These are phyloP conservation scores for Motacilla tschutschensis DNA, from an alignment of 2,113 vertebrate species.

Conservation along the genomic window DNA sequence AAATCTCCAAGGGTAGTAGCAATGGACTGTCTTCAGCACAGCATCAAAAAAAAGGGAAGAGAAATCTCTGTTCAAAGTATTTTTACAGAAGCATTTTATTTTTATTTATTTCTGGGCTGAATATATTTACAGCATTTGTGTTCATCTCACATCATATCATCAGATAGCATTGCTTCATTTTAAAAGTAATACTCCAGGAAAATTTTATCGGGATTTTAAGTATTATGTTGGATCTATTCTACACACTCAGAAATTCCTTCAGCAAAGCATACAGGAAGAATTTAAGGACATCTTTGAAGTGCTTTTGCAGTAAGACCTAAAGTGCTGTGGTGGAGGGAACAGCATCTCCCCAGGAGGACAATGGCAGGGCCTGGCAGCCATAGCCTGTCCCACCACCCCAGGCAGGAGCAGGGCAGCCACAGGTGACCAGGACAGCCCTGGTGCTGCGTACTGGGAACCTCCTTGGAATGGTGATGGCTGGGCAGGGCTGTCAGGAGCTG, in stretches of 20 bases:
- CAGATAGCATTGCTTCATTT: not conserved
- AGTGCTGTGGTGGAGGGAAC: not conserved
- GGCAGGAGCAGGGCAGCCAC: not conserved
- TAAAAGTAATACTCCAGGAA: not conserved
- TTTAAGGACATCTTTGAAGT: not conserved
- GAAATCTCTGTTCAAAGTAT: not conserved
- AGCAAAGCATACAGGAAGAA: not conserved
- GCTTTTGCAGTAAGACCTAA: not conserved
- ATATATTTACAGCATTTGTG: not conserved
- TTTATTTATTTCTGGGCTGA: not conserved
- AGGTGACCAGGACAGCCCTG: not conserved
- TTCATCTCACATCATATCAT: not conserved
- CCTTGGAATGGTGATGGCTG: not conserved
- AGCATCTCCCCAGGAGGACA: fast-evolving
- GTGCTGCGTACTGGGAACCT: no score
- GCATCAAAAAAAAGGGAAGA: not conserved
- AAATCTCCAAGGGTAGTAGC: not conserved
- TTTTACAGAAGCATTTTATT: fast-evolving
- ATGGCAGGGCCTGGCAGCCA: not conserved
- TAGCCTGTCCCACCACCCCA: not conserved
- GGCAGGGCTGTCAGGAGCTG: not conserved
- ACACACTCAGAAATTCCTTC: not conserved
- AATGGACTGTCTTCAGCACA: not conserved
- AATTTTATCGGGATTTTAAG: not conserved
- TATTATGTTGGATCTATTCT: not conserved